Percentiles rank a stretch among this genome's conserved stretches.
Conservation (phyloP, 2,888 invertebrate species). For the Pegoplata infirma region DNA sequence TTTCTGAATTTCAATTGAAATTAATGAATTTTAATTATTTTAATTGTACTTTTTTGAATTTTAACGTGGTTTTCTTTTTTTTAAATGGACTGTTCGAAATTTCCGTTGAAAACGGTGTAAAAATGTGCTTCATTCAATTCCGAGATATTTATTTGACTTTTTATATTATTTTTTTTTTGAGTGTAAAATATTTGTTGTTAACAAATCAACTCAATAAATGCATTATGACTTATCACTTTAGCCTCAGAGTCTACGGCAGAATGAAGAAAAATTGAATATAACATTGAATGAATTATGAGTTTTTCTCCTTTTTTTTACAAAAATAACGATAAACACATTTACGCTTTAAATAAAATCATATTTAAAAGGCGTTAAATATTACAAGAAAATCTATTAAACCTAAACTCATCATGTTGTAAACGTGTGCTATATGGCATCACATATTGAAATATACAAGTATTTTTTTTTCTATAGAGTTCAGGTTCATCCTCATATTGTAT, state of each 20-base stretch:
- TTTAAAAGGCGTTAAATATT: constrained; percentile 58
- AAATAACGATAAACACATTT: constrained; percentile 60
- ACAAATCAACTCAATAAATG: constrained; percentile 62
- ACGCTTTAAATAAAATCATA: constrained; percentile 50
- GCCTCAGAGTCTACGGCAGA: constrained; percentile 28
- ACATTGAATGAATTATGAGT: constrained; percentile 58
- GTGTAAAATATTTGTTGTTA: too few relatives aligned
- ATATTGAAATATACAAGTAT: neutral
- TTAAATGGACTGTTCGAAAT: too few relatives aligned
- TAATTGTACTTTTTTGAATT: too few relatives aligned
- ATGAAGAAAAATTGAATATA: constrained; percentile 56
- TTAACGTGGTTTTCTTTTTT: too few relatives aligned
- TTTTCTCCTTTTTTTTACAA: constrained; percentile 18
- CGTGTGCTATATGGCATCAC: constrained; percentile 28
- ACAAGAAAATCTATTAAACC: constrained; percentile 64
- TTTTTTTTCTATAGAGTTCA: constrained; percentile 1
- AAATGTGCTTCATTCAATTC: too few relatives aligned
- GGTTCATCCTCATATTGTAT: constrained; percentile 6
- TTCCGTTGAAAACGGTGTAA: too few relatives aligned
- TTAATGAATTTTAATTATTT: too few relatives aligned
- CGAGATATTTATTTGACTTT: too few relatives aligned
- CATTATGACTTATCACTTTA: constrained; percentile 62
- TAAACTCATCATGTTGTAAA: constrained; percentile 50
- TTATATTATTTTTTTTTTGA: too few relatives aligned
- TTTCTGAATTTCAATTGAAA: too few relatives aligned